These are phyloP conservation scores for Thera obeliscata DNA, from an alignment of 2,888 invertebrate genomes.

Conservation along the genomic window DNA sequence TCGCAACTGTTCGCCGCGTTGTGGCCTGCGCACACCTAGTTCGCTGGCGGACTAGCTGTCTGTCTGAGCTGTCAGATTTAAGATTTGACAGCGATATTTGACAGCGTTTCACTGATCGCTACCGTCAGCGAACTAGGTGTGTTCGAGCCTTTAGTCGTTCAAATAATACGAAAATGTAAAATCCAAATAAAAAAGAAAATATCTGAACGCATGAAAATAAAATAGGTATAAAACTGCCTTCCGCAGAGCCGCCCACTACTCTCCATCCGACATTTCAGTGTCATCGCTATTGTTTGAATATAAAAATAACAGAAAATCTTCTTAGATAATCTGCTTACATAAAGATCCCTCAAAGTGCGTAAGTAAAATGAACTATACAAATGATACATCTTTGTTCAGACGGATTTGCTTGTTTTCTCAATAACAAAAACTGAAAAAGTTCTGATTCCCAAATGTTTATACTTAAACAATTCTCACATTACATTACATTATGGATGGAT, in stretches of 20 bases:
- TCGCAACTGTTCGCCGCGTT: too few relatives aligned
- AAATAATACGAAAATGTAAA: too few relatives aligned
- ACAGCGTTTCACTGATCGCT: too few relatives aligned
- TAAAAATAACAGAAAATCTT: conserved; percentile 48
- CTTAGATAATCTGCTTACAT: conserved; percentile 27
- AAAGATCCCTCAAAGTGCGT: conserved; percentile 12
- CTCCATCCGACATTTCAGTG: conserved; percentile 62
- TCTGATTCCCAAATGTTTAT: background rate
- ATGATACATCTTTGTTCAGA: conserved; percentile 1
- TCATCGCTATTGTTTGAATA: conserved; percentile 62
- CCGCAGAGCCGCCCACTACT: conserved; percentile 70
- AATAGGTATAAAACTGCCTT: conserved; percentile 62
- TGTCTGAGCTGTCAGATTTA: too few relatives aligned
- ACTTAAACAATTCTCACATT: too few relatives aligned
- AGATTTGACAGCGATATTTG: too few relatives aligned
- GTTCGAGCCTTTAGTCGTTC: too few relatives aligned
- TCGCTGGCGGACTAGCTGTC: too few relatives aligned
- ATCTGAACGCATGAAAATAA: conserved; percentile 57
- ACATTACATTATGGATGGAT: too few relatives aligned
- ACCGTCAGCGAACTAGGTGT: too few relatives aligned
- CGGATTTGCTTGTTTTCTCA: background rate
- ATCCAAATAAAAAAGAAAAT: conserved; percentile 46
- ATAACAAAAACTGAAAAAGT: background rate
- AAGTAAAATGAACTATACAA: conserved; percentile 7
- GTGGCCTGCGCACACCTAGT: too few relatives aligned